Evolutionary conservation across 2,797 vertebrate genomes (phyloP).

Genomic region (Aldrovandia affinis): DNA sequence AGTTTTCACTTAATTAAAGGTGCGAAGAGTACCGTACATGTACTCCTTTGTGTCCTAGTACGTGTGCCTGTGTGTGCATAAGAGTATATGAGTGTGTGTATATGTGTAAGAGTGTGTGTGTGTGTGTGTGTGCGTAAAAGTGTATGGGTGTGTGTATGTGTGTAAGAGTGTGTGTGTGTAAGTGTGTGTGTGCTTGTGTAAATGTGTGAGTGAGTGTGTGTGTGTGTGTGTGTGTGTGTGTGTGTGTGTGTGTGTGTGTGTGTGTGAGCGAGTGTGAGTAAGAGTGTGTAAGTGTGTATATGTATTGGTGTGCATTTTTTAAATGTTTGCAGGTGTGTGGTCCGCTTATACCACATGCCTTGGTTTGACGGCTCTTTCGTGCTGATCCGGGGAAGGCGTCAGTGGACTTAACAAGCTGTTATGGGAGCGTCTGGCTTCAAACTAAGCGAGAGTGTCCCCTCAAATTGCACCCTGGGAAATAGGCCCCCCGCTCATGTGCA

Average conservation of each 20-base stretch:
- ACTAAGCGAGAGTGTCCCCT: neutral
- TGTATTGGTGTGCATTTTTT: no score
- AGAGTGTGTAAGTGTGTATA: neutral
- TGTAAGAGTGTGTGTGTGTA: neutral
- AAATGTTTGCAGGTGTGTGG: neutral
- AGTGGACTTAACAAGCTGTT: constrained; percentile 26
- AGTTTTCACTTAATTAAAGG: constrained; percentile 33
- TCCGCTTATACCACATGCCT: neutral
- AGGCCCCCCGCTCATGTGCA: neutral
- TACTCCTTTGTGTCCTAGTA: neutral
- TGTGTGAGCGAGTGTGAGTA: neutral
- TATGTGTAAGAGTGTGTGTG: no score
- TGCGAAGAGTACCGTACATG: constrained; percentile 16
- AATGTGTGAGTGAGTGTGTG: neutral
- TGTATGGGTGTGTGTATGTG: neutral
- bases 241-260: neutral
- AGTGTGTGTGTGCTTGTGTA: neutral
- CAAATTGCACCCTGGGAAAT: constrained; percentile 5
- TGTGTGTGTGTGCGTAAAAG: no score
- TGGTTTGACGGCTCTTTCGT: constrained; percentile 11
- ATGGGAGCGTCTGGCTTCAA: constrained; percentile 13
- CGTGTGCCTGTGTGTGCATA: no score
- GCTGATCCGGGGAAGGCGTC: constrained; percentile 17
- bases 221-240: neutral
- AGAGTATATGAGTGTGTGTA: no score